Evolutionary conservation across 2,113 vertebrate species (phyloP).

Genomic region (Perca schrenkii): DNA sequence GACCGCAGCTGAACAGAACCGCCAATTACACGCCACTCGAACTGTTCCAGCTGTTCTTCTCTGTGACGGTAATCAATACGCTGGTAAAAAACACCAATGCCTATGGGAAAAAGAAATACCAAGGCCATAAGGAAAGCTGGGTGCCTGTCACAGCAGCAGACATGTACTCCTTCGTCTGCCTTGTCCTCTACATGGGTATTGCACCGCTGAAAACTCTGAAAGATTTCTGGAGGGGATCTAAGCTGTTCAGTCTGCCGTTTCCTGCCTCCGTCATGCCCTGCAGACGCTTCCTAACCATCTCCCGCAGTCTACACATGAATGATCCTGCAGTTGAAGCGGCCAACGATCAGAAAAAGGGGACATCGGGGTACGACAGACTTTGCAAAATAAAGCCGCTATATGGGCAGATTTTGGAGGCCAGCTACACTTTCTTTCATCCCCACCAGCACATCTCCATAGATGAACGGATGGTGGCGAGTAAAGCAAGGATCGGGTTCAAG

Average conservation of each 20-base stretch:
- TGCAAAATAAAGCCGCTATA: conserved; percentile 73
- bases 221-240: conserved; percentile 67
- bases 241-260: conserved; percentile 67
- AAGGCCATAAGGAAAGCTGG: conserved; percentile 48
- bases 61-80: conserved; percentile 52
- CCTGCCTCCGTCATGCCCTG: conserved; percentile 67
- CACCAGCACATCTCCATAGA: conserved; percentile 71
- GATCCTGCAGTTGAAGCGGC: conserved; percentile 47
- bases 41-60: conserved; percentile 73
- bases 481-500: conserved; percentile 61
- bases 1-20: conserved; percentile 68
- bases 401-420: conserved; percentile 67
- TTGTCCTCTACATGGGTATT: conserved; percentile 73
- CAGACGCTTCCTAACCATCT: conserved; percentile 59
- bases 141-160: conserved; percentile 52
- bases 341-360: conserved; percentile 72
- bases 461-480: conserved; percentile 75
- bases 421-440: conserved; percentile 71
- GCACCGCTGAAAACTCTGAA: conserved; percentile 64
- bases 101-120: conserved; percentile 54
- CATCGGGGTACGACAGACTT: conserved; percentile 58
- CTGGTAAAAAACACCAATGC: conserved; percentile 67
- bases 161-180: conserved; percentile 67
- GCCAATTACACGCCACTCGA: conserved; percentile 67
- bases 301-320: conserved; percentile 62